Evolutionary conservation across 2,888 invertebrate species (phyloP), one percentile per base, ranked within the genome.

Genomic region (Acleris emargana): DNA sequence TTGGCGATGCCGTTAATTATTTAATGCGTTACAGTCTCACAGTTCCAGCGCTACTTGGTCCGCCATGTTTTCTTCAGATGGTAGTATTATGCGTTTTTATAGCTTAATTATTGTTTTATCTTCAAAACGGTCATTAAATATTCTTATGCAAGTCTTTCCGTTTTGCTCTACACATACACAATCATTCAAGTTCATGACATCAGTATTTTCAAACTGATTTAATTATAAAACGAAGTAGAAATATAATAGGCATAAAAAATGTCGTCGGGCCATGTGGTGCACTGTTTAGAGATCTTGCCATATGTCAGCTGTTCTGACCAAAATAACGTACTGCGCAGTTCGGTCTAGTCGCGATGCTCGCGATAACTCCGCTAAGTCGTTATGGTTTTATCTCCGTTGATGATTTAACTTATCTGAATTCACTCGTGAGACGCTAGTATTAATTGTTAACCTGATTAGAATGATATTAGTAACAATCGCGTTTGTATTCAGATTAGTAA

Each of bases 301-400:
- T 83, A 82, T 87, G 86, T 82, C 85, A 82, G 85, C 80, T 83
- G 82, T 81, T 86, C 68, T 72, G 73, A 81, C 82, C 73, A 78
- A 84, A 86, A 84, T 83, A 83, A 78, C 83, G 74, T 78, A 86
- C 85, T 87, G 83, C 88, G 88, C 83, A 87, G 82, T 66, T 45
- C 61, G 47, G 25, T n/a, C 67, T 54, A 49, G 63, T 62, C 60
- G 66, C 47, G 43, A 57, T 57, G 66, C 57, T 51, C 55, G 55
- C 45, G 66, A 47, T 60, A 60, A 47, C 55, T 22, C 60, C 45
- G 54, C 52, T 43, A 60, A 22, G 50, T 52, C 45, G 45, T 32
- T 28, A n/a, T 54, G 28, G 16, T n/a, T 28, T 28, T 47, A 32
- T 32, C 28, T 25, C n/a, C 17, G 38, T 47, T 28, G 32, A 20